A percentile compares a stretch with the other conserved stretches of the same genome.
These are phyloP conservation scores for Zoanthus sansibaricus DNA, from an alignment of 92 coral and sea anemone genomes.

Conservation along the genomic window DNA sequence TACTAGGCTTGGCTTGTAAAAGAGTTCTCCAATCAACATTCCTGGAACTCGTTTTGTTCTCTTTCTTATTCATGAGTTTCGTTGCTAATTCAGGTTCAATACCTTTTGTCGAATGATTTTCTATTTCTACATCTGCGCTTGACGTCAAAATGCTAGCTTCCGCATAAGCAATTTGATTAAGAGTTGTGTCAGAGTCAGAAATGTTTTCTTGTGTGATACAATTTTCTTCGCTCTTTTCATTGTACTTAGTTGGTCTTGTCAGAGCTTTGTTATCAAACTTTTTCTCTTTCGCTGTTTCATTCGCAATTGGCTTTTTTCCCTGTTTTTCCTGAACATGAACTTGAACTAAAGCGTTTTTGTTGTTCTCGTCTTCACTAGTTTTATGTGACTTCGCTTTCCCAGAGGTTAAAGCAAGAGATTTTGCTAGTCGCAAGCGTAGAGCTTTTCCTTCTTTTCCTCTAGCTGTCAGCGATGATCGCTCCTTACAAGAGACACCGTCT, in stretches of 20 bases:
- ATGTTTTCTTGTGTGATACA: neutral
- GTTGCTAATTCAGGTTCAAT: neutral
- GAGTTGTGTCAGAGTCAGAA: neutral
- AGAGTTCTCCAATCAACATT: conserved; percentile 26
- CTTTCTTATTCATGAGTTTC: neutral
- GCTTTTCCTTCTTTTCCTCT: conserved; percentile 58
- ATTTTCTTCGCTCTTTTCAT: neutral
- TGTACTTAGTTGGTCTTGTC: neutral
- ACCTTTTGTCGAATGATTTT: neutral
- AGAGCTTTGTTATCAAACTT: neutral
- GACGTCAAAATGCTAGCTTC: neutral
- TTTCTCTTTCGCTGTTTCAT: neutral
- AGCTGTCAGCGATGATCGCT: conserved; percentile 27
- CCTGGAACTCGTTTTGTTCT: neutral
- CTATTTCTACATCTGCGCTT: neutral
- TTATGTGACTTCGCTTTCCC: neutral
- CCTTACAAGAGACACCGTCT: neutral
- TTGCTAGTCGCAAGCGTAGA: conserved; percentile 50
- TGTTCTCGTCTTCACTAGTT: neutral
- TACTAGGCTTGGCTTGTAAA: conserved; percentile 22
- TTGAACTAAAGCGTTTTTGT: too few species aligned
- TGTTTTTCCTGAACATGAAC: neutral
- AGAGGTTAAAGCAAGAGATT: conserved; percentile 51
- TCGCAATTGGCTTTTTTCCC: neutral
- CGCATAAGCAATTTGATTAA: neutral